Base-by-base conservation (phyloP, 2,888 invertebrate genomes). In the Cantharis flavilabris region DNA sequence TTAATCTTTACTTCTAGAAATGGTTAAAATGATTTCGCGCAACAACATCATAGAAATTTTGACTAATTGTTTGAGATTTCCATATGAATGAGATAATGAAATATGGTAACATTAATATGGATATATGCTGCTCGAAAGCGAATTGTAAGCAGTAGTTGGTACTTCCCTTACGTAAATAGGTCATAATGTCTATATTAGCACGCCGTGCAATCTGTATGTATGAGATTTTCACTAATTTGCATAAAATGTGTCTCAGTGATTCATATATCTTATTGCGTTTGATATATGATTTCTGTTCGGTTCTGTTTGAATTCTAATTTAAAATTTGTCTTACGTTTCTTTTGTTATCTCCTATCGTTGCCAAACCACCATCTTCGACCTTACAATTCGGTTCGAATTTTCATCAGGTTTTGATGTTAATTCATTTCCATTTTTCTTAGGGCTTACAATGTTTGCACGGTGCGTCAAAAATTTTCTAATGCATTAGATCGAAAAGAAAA, bases 51-150 rank as follows among this genome's bases (percentile, higher is more conserved):
- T 16, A 67, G 86, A 86, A 87, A 87, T 88, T 89, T 89, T 89
- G 89, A 92, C 91, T 91, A 91, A 91, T 89, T 90, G 89, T 88
- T 89, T 89, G 90, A 91, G 91, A 93, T 93, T 94, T 93, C 92
- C 94, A 94, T 94, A 93, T 93, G 93, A 94, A 94, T 94, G 93
- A 93, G 93, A 92, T 92, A 91, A 91, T 93, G 93, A 94, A 93
- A 93, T 93, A 93, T 92, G 92, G 92, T 92, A 89, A 91, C 92
- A 92, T 92, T 92, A 92, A 92, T 92, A 92, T 92, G 92, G 91
- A 92, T 92, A 90, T 92, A 91, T 91, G 90, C 91, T 86, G 90
- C 91, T 86, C 85, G 84, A 87, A 87, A 87, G 87, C 87, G 87
- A 88, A 87, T 84, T 85, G 87, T 88, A 88, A 87, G 88, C 88